Percentiles rank a stretch among this genome's conserved stretches.
These are phyloP conservation scores for Pyrocephalus nanus DNA, from an alignment of 2,797 vertebrate species.

Conservation along the genomic window DNA sequence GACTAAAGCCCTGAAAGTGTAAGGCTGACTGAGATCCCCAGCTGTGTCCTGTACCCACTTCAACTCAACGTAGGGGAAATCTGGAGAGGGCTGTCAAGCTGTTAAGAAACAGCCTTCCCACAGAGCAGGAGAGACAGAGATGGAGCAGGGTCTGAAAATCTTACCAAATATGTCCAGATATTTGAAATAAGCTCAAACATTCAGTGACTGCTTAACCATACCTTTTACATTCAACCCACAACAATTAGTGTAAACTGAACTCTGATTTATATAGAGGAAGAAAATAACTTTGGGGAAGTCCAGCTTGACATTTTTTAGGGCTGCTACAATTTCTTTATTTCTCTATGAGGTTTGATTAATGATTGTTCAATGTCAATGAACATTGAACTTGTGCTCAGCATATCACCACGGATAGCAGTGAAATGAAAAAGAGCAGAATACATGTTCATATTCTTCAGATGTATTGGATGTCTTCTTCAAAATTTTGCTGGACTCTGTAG, in stretches of 20 bases:
- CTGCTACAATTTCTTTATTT: slow-evolving; percentile 13
- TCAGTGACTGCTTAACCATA: slow-evolving; percentile 39
- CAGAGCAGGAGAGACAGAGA: slow-evolving; percentile 64
- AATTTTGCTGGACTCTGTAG: not conserved
- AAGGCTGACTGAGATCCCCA: slow-evolving; percentile 17
- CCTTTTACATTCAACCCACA: slow-evolving; percentile 47
- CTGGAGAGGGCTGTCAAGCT: slow-evolving; percentile 48
- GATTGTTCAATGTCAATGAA: not conserved
- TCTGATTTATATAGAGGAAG: slow-evolving; percentile 31
- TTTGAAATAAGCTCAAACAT: slow-evolving; percentile 54
- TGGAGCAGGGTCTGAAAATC: slow-evolving; percentile 49
- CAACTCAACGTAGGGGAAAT: slow-evolving; percentile 5
- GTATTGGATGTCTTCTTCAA: not conserved
- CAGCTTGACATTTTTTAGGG: not conserved
- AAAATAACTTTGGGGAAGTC: slow-evolving; percentile 37
- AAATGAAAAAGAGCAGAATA: slow-evolving; percentile 30
- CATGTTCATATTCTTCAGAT: not conserved
- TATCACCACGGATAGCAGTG: not conserved
- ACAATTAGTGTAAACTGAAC: not conserved
- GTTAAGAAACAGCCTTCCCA: slow-evolving; percentile 61
- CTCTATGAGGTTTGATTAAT: slow-evolving; percentile 46
- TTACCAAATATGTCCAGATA: slow-evolving; percentile 66
- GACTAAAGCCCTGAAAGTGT: slow-evolving; percentile 6
- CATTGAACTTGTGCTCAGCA: not conserved
- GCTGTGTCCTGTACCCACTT: slow-evolving; percentile 21